phyloP scores from a whole-genome alignment of 2,888 invertebrate species.

The Cosmopolites sordidus region DNA sequence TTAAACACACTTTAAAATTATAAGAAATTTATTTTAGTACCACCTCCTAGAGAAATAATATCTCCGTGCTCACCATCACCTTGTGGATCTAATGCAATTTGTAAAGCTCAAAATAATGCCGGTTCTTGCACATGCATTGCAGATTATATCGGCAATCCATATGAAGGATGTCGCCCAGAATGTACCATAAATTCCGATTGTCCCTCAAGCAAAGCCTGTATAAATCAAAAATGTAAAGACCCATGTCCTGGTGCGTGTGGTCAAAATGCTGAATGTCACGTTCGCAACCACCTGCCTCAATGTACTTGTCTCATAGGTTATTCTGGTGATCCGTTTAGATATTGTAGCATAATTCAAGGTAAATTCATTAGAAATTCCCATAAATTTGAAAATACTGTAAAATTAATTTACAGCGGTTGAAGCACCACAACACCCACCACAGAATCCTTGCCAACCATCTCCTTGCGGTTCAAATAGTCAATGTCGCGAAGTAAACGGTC shows the following conservation, averaged over 20 bases:
- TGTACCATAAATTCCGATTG: conserved; percentile 69
- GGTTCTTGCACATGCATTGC: conserved; percentile 64
- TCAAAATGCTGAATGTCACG: conserved; percentile 68
- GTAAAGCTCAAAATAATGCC: conserved; percentile 57
- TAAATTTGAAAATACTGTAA: no score
- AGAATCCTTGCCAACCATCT: conserved; percentile 63
- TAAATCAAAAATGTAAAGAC: conserved; percentile 70
- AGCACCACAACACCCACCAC: conserved; percentile 30
- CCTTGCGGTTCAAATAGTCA: conserved; percentile 72
- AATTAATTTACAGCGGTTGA: conserved; percentile 42
- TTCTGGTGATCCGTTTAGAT: conserved; percentile 40
- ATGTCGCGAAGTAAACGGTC: conserved; percentile 56
- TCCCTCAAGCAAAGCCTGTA: conserved; percentile 65
- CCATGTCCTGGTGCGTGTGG: conserved; percentile 79
- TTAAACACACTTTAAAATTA: not conserved
- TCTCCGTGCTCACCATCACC: conserved; percentile 65
- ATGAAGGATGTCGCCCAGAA: conserved; percentile 73
- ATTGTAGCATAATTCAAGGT: conserved; percentile 29
- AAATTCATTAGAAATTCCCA: not conserved
- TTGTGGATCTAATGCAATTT: conserved; percentile 57
- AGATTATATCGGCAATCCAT: conserved; percentile 71
- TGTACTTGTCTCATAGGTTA: conserved; percentile 57
- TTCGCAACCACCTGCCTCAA: conserved; percentile 65
- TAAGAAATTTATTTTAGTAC: conserved; percentile 17
- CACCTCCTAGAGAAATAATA: conserved; percentile 32